phyloP scores from a whole-genome alignment of 2,888 invertebrate genomes.

The Oscheius sp. region DNA sequence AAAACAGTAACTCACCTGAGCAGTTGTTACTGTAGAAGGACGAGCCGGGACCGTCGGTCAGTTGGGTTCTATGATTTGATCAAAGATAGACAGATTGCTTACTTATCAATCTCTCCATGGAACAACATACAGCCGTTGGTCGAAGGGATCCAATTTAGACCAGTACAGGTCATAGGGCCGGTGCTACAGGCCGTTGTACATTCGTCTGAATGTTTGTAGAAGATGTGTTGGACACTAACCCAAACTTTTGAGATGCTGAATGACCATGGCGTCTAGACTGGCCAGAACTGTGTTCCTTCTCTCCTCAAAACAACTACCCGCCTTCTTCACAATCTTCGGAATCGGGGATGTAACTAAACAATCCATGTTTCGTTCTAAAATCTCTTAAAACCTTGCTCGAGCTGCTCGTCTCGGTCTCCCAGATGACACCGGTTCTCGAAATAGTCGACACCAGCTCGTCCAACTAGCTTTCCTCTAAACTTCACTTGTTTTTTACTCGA shows the following conservation, averaged over 20 bases:
- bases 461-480: conserved; percentile 33
- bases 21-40: conserved; percentile 31
- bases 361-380: background rate
- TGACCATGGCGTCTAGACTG: conserved; percentile 25
- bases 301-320: conserved; percentile 7
- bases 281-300: conserved; percentile 6
- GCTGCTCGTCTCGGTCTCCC: conserved; percentile 10
- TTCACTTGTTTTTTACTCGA: background rate
- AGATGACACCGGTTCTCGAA: conserved; percentile 51
- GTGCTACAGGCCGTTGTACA: background rate
- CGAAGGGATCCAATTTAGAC: conserved; percentile 24
- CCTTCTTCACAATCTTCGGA: background rate
- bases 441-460: conserved; percentile 42
- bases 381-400: background rate
- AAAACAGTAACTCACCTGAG: background rate
- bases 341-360: background rate
- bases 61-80: background rate
- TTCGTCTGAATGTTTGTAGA: conserved; percentile 6
- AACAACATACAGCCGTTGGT: conserved; percentile 31
- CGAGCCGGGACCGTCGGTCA: conserved; percentile 2
- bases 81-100: background rate
- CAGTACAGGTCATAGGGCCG: background rate
- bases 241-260: conserved; percentile 2
- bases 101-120: conserved; percentile 23
- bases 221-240: conserved; percentile 7